These are phyloP conservation scores for Melanerpes formicivorus DNA, from an alignment of 2,113 vertebrate genomes.

Conservation along the genomic window DNA sequence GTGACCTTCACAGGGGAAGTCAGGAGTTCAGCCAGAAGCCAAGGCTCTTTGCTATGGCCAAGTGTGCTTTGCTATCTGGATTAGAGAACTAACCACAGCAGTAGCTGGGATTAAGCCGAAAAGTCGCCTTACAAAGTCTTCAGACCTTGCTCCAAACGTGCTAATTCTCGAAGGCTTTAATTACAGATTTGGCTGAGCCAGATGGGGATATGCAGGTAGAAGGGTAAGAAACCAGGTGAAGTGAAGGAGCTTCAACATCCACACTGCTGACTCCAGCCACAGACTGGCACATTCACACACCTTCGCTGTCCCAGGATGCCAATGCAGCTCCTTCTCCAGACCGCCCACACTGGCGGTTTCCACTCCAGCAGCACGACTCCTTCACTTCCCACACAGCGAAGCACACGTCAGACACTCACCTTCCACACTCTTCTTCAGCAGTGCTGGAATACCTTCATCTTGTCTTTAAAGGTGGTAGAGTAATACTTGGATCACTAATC, in stretches of 20 bases:
- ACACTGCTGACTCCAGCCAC: accelerated
- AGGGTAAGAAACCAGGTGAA: background rate
- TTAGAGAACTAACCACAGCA: background rate
- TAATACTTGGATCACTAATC: background rate
- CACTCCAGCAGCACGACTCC: accelerated
- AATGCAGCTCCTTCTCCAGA: accelerated
- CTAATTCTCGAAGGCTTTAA: background rate
- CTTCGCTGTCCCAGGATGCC: accelerated
- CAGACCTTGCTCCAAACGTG: background rate
- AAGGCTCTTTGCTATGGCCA: accelerated
- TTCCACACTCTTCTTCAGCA: accelerated
- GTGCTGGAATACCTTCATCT: accelerated
- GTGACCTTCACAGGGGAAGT: background rate
- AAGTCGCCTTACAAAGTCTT: background rate
- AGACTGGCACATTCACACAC: accelerated
- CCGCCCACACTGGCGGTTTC: accelerated
- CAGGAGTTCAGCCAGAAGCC: background rate
- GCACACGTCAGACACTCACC: accelerated
- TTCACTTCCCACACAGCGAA: accelerated
- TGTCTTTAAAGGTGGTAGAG: background rate
- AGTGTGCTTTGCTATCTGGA: accelerated
- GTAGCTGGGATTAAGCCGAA: background rate
- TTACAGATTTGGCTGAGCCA: background rate
- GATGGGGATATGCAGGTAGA: accelerated
- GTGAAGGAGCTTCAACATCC: background rate